Percentiles rank a stretch among this genome's conserved stretches.
phyloP scores from a whole-genome alignment of 2,888 invertebrate species.

The Tolmerus cingulatus region DNA sequence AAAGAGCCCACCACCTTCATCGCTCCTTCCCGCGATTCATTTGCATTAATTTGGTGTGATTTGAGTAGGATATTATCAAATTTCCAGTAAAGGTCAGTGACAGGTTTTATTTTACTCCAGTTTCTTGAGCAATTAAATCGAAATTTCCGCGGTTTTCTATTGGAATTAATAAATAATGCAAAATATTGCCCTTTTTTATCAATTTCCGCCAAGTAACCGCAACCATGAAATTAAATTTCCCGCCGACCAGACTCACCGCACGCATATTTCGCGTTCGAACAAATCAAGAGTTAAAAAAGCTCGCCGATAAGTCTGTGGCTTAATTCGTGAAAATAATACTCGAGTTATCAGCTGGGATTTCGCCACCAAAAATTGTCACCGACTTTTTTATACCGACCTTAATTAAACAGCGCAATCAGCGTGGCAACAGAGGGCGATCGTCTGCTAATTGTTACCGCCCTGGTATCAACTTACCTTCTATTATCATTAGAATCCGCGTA shows the following conservation, averaged over 20 bases:
- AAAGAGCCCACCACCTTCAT: background rate
- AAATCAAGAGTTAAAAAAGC: background rate
- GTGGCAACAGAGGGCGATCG: background rate
- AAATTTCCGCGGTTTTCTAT: background rate
- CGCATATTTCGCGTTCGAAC: background rate
- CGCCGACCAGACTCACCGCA: background rate
- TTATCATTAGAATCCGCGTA: constrained; percentile 18
- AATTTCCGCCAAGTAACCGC: background rate
- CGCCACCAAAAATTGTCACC: background rate
- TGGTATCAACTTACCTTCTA: constrained; percentile 18
- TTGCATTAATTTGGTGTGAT: background rate
- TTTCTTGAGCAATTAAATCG: background rate
- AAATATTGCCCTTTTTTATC: background rate
- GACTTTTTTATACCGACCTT: background rate
- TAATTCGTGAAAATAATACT: background rate
- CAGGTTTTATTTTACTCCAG: background rate
- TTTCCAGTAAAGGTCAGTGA: background rate
- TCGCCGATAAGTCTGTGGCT: background rate
- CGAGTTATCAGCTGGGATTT: background rate
- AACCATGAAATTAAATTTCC: background rate
- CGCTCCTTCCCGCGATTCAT: background rate
- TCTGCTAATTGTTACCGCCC: background rate
- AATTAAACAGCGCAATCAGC: background rate
- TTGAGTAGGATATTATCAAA: background rate
- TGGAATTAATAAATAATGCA: background rate